These are phyloP conservation scores for Leucosticte australis DNA, from an alignment of 2,113 vertebrate species.

Conservation along the genomic window DNA sequence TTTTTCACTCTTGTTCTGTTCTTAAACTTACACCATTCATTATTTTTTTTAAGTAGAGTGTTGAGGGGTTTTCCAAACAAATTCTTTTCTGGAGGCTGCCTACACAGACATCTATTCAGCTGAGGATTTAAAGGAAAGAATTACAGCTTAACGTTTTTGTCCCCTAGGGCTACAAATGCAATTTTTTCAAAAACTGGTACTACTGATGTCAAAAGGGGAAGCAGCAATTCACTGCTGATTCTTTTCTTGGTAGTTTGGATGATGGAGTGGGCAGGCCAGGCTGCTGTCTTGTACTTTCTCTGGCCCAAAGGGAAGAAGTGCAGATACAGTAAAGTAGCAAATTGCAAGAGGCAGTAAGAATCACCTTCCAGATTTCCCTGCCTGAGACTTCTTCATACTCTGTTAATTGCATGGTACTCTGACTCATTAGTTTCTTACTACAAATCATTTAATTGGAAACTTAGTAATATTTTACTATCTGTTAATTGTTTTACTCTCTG, in stretches of 20 bases:
- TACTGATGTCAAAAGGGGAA: background rate
- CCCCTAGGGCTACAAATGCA: background rate
- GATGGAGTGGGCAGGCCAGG: background rate
- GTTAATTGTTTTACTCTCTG: background rate
- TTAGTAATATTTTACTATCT: constrained; percentile 71
- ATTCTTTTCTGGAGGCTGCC: background rate
- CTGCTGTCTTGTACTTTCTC: background rate
- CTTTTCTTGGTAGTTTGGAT: background rate
- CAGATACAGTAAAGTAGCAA: background rate
- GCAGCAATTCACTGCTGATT: background rate
- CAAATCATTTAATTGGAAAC: constrained; percentile 29
- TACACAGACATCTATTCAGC: background rate
- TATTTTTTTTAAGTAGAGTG: background rate
- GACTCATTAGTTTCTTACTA: background rate
- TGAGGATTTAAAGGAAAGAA: background rate
- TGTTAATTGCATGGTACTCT: background rate
- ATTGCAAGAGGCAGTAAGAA: background rate
- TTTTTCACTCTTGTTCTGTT: background rate
- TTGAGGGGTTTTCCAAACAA: background rate
- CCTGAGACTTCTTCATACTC: background rate
- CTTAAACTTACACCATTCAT: background rate
- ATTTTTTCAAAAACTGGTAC: background rate
- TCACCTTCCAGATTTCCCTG: background rate
- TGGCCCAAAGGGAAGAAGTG: background rate
- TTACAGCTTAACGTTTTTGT: background rate